phyloP scores from a whole-genome alignment of 1,140 invertebrate genomes.

The Philopotamus ludificatus region DNA sequence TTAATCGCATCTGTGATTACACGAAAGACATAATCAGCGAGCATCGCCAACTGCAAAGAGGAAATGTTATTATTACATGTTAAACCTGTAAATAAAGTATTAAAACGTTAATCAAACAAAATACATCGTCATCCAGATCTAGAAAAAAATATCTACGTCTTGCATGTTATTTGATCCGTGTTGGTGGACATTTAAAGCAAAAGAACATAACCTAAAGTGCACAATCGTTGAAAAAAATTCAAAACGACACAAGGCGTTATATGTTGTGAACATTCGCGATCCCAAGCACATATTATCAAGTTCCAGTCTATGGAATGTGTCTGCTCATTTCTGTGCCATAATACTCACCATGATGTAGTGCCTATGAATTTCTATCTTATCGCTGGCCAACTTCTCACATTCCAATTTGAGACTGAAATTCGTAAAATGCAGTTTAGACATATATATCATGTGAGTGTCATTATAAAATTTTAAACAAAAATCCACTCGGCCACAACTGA shows the following conservation, averaged over 20 bases:
- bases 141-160: neutral
- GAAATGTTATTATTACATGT: conserved; percentile 12
- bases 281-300: conserved; percentile 26
- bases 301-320: conserved; percentile 1
- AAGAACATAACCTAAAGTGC: conserved; percentile 21
- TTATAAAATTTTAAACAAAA: neutral
- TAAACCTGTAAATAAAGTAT: conserved; percentile 22
- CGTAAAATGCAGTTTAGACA: conserved; percentile 15
- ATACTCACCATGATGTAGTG: conserved; percentile 94
- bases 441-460: neutral
- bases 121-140: neutral
- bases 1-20: neutral
- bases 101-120: conserved; percentile 9
- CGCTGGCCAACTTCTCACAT: conserved; percentile 90
- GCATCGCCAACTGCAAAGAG: conserved; percentile 25
- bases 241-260: conserved; percentile 22
- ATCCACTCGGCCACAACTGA: neutral
- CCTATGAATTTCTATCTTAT: conserved; percentile 97
- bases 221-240: conserved; percentile 17
- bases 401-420: conserved; percentile 76
- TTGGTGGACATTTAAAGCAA: conserved; percentile 24
- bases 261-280: conserved; percentile 26
- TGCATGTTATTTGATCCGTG: conserved; percentile 1
- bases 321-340: too few species aligned
- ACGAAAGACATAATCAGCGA: neutral